phyloP scores from a whole-genome alignment of 2,113 vertebrate species.

The Grallaria varia region DNA sequence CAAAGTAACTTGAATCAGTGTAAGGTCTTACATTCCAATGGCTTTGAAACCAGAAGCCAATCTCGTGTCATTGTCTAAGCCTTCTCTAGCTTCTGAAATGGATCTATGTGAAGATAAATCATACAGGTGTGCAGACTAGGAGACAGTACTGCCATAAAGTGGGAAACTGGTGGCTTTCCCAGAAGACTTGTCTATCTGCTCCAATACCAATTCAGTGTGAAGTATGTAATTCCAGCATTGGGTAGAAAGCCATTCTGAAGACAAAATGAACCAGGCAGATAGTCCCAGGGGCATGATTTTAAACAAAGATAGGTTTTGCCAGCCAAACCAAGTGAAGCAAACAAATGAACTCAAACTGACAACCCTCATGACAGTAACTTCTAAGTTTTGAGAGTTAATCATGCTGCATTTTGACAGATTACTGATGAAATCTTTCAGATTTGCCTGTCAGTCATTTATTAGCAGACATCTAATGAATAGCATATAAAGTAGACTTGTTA shows the following conservation, averaged over 20 bases:
- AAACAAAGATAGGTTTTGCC: constrained; percentile 30
- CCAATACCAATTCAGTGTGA: background rate
- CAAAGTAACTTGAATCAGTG: background rate
- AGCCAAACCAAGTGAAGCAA: constrained; percentile 36
- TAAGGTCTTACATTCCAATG: background rate
- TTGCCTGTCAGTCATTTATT: constrained; percentile 37
- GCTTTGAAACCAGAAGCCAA: background rate
- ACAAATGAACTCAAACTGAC: constrained; percentile 28
- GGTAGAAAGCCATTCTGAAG: background rate
- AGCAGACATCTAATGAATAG: constrained; percentile 7
- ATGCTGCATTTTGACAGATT: constrained; percentile 2
- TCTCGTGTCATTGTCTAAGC: background rate
- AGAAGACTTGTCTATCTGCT: background rate
- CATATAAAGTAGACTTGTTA: constrained; percentile 19
- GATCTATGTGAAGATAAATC: background rate
- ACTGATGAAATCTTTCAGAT: constrained; percentile 15
- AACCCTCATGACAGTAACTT: background rate
- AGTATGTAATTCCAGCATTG: background rate
- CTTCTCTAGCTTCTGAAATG: background rate
- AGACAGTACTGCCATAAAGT: background rate
- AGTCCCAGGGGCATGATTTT: background rate
- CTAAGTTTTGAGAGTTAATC: constrained; percentile 15
- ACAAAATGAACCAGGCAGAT: background rate
- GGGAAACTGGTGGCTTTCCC: background rate
- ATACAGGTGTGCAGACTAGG: background rate